Evolutionary conservation across 2,888 invertebrate genomes (phyloP), one percentile per base, ranked within the genome.

Genomic region (Heliconius sara): DNA sequence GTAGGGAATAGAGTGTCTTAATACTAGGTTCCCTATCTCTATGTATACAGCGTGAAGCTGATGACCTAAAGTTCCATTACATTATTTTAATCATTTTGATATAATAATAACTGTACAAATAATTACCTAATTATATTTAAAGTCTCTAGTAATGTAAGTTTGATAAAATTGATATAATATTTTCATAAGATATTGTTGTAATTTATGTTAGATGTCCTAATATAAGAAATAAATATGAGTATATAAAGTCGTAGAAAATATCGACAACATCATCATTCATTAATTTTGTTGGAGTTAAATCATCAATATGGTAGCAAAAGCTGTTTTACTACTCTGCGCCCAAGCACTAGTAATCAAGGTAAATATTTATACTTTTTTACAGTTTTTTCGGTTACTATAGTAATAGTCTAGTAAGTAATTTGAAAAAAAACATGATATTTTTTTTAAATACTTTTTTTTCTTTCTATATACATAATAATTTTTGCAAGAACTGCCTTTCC

Each of bases 271-370:
- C n/a, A 60, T 60, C 60, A 60, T 60, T 60, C n/a, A 60, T n/a
- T 60, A n/a, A n/a, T 60, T 60, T 60, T 60, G 12, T 22, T 47
- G 27, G 4, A 74, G 43, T 16, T 43, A 63, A 30, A 72, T 34
- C 30, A 27, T 16, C 70, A 81, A 75, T 67, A 82, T 80, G 82
- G 57, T 60, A 22, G 71, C 77, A 60, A 84, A 82, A 81, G 47
- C 72, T 10, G 60, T 84, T 65, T 27, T 85, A 22, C 22, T 85
- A 10, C 78, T 85, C 70, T 84, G 82, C 75, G 83, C 81, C 65
- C 84, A 84, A 77, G 80, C 80, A 19, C 67, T 85, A 12, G 43
- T 86, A 7, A 78, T 85, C 30, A 85, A 85, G 83, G 65, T 65
- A 63, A 52, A 47, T 39, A 39, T 43, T 13, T 43, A 43, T 43